phyloP scores from a whole-genome alignment of 1,140 invertebrate genomes.

The Drosophila bocki region DNA sequence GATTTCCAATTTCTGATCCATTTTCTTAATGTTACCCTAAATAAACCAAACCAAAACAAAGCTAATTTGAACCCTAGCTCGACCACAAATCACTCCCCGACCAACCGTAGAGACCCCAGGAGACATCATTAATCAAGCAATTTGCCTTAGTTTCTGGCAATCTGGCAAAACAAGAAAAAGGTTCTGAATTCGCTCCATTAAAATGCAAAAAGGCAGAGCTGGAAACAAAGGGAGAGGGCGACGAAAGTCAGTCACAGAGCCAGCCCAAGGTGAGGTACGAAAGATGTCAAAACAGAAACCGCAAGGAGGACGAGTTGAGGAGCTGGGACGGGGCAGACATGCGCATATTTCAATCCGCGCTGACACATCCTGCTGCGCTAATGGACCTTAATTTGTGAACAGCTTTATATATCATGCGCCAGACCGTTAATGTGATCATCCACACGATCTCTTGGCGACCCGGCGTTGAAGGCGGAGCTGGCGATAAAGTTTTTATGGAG shows the following conservation, averaged over 20 bases:
- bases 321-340: conserved; percentile 55
- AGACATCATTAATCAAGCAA: conserved; percentile 69
- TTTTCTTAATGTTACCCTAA: background rate
- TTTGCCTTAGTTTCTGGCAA: conserved; percentile 65
- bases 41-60: background rate
- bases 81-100: conserved; percentile 29
- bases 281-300: conserved; percentile 82
- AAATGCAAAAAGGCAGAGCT: conserved; percentile 69
- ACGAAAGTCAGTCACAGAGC: conserved; percentile 34
- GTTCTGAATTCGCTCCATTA: conserved; percentile 71
- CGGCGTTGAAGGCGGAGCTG: conserved; percentile 17
- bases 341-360: conserved; percentile 81
- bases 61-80: background rate
- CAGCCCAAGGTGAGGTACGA: conserved; percentile 53
- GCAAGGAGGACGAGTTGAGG: conserved; percentile 40
- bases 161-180: conserved; percentile 45
- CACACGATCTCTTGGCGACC: conserved; percentile 65
- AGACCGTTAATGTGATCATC: conserved; percentile 81
- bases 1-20: background rate
- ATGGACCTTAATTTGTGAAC: conserved; percentile 84
- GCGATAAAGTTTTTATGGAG: conserved; percentile 76
- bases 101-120: conserved; percentile 10
- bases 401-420: conserved; percentile 83
- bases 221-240: conserved; percentile 38
- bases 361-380: conserved; percentile 83